Base-by-base conservation (phyloP, 1,140 invertebrate genomes). In the Neuroterus valhalla region DNA sequence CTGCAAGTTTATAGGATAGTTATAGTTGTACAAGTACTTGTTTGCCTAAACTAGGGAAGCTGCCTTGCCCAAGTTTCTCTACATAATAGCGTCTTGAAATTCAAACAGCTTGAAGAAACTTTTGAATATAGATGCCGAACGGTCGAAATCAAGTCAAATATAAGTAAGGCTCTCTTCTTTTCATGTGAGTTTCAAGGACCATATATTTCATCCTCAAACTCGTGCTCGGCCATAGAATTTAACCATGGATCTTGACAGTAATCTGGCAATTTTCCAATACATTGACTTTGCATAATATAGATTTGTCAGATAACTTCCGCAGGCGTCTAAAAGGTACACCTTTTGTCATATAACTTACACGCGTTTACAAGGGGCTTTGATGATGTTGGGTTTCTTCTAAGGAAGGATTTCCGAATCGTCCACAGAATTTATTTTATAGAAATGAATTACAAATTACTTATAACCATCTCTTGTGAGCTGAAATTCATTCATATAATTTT, bases 191-290 rank as follows among this genome's bases (percentile, higher is more conserved):
- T 62, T 62, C 23, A 62, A 62, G 52, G 52, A 23, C 14, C 52
- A 62, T 26, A 62, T 62, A 62, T 62, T 62, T 62, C 52, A 62
- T 62, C 12, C 23, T 15, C 11, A 38, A 55, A 62, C 55, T 62
- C 55, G 55, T 62, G 55, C 55, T 62, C 31, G 55, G 31, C 55
- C 55, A 62, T 62, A 62, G 31, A 62, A 62, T 26, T 12, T 62
- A 23, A 31, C 31, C 31, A 31, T 26, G 15, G 26, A 62, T 14
- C 14, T 26, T 31, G 55, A 62, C 55, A 80, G 80, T 74, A 80
- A 81, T 78, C 80, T 66, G 74, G 71, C 79, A 84, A 88, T 88
- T 87, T 88, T 88, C 86, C 85, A 81, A 75, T 46, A 86, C 86
- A 76, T 85, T 86, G 81, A 74, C 45, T 77, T 43, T 55, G 75